Percentiles rank a stretch among this genome's conserved stretches.
These are phyloP conservation scores for Galerucella pusilla DNA, from an alignment of 2,888 invertebrate genomes.

Conservation along the genomic window DNA sequence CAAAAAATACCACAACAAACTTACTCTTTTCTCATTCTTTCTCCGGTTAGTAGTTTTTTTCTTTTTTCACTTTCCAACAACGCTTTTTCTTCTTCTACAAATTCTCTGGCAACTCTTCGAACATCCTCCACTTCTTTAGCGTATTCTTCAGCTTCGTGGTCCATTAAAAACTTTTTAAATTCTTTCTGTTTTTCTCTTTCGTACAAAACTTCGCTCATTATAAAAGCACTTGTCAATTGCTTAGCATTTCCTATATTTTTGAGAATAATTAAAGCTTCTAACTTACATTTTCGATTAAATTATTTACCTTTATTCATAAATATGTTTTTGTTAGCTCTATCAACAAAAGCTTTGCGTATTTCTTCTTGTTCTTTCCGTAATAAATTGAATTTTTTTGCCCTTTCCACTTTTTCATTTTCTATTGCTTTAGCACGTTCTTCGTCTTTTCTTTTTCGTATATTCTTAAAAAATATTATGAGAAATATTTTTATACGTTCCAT, in stretches of 20 bases:
- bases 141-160: conserved; percentile 52
- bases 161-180: conserved; percentile 56
- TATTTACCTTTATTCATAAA: conserved; percentile 45
- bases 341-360: conserved; percentile 53
- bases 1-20: not conserved
- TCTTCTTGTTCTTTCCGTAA: conserved; percentile 52
- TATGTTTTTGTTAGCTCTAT: conserved; percentile 54
- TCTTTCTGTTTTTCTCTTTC: conserved; percentile 60
- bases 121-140: conserved; percentile 45
- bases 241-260: conserved; percentile 54
- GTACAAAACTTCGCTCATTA: conserved; percentile 56
- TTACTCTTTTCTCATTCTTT: conserved; percentile 12
- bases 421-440: conserved; percentile 47
- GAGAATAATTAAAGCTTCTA: not conserved
- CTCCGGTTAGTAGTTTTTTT: conserved; percentile 19
- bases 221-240: conserved; percentile 57
- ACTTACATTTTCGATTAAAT: not conserved
- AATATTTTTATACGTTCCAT: conserved; percentile 10
- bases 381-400: conserved; percentile 46
- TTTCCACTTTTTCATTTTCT: conserved; percentile 50
- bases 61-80: conserved; percentile 41
- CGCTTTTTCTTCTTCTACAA: conserved; percentile 52
- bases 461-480: conserved; percentile 42
- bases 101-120: conserved; percentile 51
- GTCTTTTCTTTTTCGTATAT: conserved; percentile 52